phyloP scores from a whole-genome alignment of 2,113 vertebrate genomes.

The human region DNA sequence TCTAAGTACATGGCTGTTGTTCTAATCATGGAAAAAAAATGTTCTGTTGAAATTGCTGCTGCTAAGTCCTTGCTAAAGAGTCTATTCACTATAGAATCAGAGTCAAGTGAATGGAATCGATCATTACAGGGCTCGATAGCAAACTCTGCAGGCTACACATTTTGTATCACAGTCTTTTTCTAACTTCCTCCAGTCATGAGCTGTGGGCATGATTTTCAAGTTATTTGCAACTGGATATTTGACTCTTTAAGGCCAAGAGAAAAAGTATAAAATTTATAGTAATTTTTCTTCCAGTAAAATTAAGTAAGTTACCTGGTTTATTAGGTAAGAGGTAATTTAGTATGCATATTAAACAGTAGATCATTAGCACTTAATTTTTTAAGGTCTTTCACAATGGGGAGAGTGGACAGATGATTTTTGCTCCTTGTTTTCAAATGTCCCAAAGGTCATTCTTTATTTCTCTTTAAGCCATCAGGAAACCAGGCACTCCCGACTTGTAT shows the following conservation, averaged over 20 bases:
- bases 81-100: not conserved
- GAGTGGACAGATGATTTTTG: not conserved
- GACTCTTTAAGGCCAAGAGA: not conserved
- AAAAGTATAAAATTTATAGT: not conserved
- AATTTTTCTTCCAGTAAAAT: conserved; percentile 19
- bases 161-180: not conserved
- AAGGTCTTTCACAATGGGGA: not conserved
- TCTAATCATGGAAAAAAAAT: not conserved
- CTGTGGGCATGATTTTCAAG: not conserved
- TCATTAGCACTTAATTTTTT: not conserved
- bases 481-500: conserved; percentile 49
- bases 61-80: not conserved
- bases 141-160: not conserved
- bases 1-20: not conserved
- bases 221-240: not conserved
- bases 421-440: not conserved
- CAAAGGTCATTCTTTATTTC: not conserved
- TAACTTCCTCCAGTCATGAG: not conserved
- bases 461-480: conserved; percentile 53
- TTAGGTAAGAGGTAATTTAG: not conserved
- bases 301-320: conserved; percentile 14
- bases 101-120: not conserved
- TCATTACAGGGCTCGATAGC: not conserved
- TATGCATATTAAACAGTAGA: conserved; percentile 25
- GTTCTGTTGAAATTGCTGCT: not conserved